Evolutionary conservation across 1,140 invertebrate species (phyloP).

Genomic region (Eriosoma lanigerum): DNA sequence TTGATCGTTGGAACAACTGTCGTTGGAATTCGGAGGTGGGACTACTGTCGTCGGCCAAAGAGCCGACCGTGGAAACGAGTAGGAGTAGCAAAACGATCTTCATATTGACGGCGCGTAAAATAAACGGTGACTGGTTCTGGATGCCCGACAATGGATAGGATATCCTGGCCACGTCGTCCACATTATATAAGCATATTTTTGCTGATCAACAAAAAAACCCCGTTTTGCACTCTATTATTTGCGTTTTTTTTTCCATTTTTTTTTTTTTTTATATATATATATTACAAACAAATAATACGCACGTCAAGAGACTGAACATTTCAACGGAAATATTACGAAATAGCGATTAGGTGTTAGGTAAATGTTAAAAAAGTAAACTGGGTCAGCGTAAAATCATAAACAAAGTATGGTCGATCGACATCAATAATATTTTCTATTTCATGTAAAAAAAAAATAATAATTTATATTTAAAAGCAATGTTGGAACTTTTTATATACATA

Average conservation of each 20-base stretch:
- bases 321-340: slow-evolving; percentile 22
- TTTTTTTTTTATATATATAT: no score
- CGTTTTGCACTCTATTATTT: neutral
- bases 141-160: neutral
- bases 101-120: neutral
- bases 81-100: neutral
- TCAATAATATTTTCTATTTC: no score
- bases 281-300: no score
- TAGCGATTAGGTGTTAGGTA: neutral
- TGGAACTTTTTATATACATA: no score
- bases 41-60: neutral
- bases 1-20: no score
- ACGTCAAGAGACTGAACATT: neutral
- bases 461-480: no score
- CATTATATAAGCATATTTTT: neutral
- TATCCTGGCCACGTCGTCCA: neutral
- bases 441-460: no score
- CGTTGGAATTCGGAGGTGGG: no score
- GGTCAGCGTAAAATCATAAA: neutral
- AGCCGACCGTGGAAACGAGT: neutral
- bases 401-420: no score
- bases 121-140: neutral
- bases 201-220: neutral
- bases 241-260: neutral
- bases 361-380: neutral